These are phyloP conservation scores for Cochlearius cochlearius DNA, from an alignment of 2,113 vertebrate species.

Conservation along the genomic window DNA sequence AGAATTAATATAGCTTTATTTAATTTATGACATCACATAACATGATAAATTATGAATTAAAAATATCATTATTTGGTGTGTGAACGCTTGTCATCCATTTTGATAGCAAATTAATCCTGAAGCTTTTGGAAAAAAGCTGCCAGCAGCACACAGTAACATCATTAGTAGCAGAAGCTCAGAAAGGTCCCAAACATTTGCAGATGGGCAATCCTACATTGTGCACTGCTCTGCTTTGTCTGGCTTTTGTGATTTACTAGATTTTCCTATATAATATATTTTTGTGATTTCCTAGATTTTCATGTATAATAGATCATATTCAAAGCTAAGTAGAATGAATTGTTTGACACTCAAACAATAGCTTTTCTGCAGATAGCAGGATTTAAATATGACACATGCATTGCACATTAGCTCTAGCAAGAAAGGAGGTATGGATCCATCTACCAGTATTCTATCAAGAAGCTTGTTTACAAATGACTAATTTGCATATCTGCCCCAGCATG, in stretches of 20 bases:
- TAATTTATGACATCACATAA: slow-evolving; percentile 65
- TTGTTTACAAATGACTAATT: background rate
- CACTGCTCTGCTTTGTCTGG: background rate
- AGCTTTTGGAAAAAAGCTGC: background rate
- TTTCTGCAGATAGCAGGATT: background rate
- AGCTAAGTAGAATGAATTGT: background rate
- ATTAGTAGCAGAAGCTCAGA: background rate
- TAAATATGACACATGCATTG: background rate
- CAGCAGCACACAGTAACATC: background rate
- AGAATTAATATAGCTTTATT: slow-evolving; percentile 57
- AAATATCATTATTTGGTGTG: slow-evolving; percentile 56
- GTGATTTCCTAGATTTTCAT: background rate
- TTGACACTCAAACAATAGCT: background rate
- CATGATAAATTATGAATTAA: slow-evolving; percentile 68
- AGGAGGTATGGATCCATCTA: background rate
- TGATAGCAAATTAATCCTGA: slow-evolving; percentile 58
- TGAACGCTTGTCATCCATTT: slow-evolving; percentile 52
- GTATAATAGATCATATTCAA: background rate
- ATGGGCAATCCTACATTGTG: background rate
- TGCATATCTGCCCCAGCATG: background rate
- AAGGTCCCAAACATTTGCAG: background rate
- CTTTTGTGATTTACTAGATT: background rate
- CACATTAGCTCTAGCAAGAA: background rate
- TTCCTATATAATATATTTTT: background rate
- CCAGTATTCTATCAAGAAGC: background rate